Conservation (phyloP, 2,113 vertebrate genomes). For the Hirundichthys speculiger region DNA sequence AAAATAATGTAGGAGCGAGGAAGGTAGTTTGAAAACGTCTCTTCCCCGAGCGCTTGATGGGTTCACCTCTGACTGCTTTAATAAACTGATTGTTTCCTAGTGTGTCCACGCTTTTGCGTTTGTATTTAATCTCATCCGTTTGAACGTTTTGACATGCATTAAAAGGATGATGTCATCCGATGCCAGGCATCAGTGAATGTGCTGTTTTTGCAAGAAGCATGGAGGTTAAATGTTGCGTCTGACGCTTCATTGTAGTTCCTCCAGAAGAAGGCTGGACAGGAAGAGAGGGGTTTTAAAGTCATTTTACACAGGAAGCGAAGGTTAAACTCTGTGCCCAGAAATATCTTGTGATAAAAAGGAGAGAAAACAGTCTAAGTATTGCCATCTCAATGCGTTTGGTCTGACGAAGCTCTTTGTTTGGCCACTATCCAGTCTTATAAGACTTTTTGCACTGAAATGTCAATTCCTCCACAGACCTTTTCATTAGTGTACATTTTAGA, state of each 20-base stretch:
- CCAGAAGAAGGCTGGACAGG: neutral
- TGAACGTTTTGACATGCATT: too few species aligned
- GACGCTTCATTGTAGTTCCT: neutral
- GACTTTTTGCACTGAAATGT: constrained; percentile 55
- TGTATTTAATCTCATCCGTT: too few species aligned
- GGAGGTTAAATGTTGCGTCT: too few species aligned
- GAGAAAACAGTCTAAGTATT: constrained; percentile 41
- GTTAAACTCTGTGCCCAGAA: constrained; percentile 10
- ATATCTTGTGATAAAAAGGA: constrained; percentile 13
- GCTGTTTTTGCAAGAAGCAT: too few species aligned
- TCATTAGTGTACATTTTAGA: constrained; percentile 61
- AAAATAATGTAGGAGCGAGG: too few species aligned
- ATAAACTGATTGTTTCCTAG: too few species aligned
- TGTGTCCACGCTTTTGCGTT: too few species aligned
- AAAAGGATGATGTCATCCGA: too few species aligned
- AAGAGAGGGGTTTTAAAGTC: constrained; percentile 10
- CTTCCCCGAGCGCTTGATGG: too few species aligned
- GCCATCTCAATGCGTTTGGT: constrained; percentile 28
- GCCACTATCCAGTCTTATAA: constrained; percentile 28
- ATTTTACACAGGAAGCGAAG: neutral
- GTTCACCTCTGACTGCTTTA: too few species aligned
- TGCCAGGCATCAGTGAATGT: too few species aligned
- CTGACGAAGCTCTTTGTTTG: constrained; percentile 25
- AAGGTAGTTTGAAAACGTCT: too few species aligned
- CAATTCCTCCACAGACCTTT: constrained; percentile 58